Conservation (phyloP, 2,113 vertebrate species). For the Emydura subglobosa region DNA sequence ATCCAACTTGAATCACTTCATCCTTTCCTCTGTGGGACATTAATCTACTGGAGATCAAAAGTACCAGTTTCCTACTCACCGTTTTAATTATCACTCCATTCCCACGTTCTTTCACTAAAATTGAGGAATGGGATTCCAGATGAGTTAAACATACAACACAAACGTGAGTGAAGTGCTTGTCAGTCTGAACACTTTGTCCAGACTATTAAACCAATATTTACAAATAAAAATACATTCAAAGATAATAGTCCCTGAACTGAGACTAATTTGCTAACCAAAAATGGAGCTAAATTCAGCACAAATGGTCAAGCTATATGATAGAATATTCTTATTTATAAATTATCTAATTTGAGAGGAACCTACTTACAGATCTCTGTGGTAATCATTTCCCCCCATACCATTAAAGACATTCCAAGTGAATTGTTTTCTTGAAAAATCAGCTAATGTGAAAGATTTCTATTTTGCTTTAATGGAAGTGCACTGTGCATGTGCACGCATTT, state of each 20-base stretch:
- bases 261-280: conserved; percentile 4
- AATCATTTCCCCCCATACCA: not conserved
- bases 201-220: conserved; percentile 1
- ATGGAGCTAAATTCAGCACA: not conserved
- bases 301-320: no score
- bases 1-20: rapidly evolving
- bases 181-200: conserved; percentile 20
- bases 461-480: rapidly evolving
- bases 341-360: not conserved
- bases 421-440: rapidly evolving
- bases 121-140: not conserved
- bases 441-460: not conserved
- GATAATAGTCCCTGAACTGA: not conserved
- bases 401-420: not conserved
- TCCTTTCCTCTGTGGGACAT: rapidly evolving
- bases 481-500: rapidly evolving
- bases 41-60: rapidly evolving
- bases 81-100: rapidly evolving
- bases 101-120: rapidly evolving
- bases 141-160: conserved; percentile 10
- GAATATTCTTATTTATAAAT: not conserved
- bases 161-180: conserved; percentile 37
- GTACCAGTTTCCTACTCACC: rapidly evolving
- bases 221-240: conserved; percentile 18
- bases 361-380: not conserved